These are phyloP conservation scores for human (Homo sapiens) DNA, from an alignment of 2,113 vertebrate genomes.

Conservation along the genomic window GRCh38 chr16:83131001-83131500, in stretches of 20 bases:
- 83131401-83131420: not conserved
- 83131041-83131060: slow-evolving; percentile 39
- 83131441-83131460: not conserved
- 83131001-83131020: not conserved
- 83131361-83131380: not conserved
- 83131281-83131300: not conserved
- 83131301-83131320: rapidly evolving
- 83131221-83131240: rapidly evolving
- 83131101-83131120: not conserved
- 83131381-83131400: not conserved
- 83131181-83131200: too few species aligned
- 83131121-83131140: not conserved
- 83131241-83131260: not conserved
- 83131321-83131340: not conserved
- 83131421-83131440: not conserved
- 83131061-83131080: not conserved
- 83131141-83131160: too few species aligned
- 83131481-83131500: slow-evolving; percentile 51
- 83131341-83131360: not conserved
- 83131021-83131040: slow-evolving; percentile 42
- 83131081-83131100: not conserved
- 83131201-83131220: not conserved
- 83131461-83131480: not conserved
- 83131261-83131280: not conserved
- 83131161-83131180: too few species aligned